These are phyloP conservation scores for Hedychridium roseum DNA, from an alignment of 2,888 invertebrate species.

Conservation along the genomic window DNA sequence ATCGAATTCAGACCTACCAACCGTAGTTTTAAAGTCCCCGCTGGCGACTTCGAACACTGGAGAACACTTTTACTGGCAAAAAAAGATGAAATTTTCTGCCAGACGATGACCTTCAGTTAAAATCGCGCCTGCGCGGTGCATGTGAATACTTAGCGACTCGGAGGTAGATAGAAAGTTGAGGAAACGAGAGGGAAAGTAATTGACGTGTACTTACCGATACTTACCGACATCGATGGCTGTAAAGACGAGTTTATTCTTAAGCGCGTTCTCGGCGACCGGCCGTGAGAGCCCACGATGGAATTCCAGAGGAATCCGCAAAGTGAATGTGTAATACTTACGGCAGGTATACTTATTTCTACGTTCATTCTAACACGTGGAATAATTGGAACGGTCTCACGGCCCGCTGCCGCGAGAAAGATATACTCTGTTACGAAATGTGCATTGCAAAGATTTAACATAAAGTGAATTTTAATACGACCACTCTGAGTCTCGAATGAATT, in stretches of 20 bases:
- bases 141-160: neutral
- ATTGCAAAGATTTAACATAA: conserved; percentile 45
- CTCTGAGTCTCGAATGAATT: neutral
- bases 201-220: conserved; percentile 46
- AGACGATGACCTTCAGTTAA: too few relatives aligned
- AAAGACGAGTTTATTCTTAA: conserved; percentile 35
- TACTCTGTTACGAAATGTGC: conserved; percentile 44
- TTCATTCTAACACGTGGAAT: neutral
- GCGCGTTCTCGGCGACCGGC: conserved; percentile 4
- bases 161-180: conserved; percentile 2
- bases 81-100: too few relatives aligned
- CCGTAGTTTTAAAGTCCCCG: too few relatives aligned
- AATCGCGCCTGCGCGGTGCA: too few relatives aligned
- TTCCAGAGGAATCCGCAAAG: neutral
- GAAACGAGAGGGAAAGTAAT: conserved; percentile 20
- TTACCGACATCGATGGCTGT: conserved; percentile 41
- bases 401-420: conserved; percentile 21
- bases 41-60: too few relatives aligned
- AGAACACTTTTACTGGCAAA: too few relatives aligned
- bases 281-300: conserved; percentile 15
- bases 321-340: conserved; percentile 15
- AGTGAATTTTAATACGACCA: conserved; percentile 45
- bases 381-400: neutral
- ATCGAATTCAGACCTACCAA: too few relatives aligned
- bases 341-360: conserved; percentile 10